Percentiles rank a stretch among this genome's conserved stretches.
Conservation (phyloP, 1,140 invertebrate species). For the Rhyzopertha dominica region DNA sequence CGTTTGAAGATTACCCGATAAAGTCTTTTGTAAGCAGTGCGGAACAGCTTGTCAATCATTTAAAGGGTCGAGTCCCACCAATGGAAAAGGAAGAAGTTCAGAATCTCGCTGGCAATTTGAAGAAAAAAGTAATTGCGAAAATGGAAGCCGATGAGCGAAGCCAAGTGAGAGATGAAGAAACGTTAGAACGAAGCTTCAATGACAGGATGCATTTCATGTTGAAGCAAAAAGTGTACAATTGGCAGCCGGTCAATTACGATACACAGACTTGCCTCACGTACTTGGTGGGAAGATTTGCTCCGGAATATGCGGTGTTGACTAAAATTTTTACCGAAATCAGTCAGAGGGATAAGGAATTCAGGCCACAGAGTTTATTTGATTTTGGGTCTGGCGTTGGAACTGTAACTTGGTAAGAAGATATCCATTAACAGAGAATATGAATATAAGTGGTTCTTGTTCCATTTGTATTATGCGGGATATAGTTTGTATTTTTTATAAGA, state of each 20-base stretch:
- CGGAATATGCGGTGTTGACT: conserved; percentile 69
- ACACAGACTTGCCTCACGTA: conserved; percentile 61
- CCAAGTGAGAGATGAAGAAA: conserved; percentile 35
- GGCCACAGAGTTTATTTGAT: conserved; percentile 74
- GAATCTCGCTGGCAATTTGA: conserved; percentile 40
- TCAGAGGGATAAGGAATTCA: conserved; percentile 58
- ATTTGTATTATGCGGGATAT: no score
- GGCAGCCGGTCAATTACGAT: conserved; percentile 68
- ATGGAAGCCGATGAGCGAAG: conserved; percentile 53
- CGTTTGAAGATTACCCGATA: conserved; percentile 49
- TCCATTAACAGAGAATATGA: no score
- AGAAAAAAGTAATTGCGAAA: conserved; percentile 50
- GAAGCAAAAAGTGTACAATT: conserved; percentile 59
- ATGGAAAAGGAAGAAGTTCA: conserved; percentile 53
- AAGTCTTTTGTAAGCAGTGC: conserved; percentile 51
- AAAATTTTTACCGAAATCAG: conserved; percentile 72
- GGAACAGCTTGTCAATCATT: conserved; percentile 53
- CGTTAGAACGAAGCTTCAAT: conserved; percentile 28
- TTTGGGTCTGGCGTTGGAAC: conserved; percentile 88
- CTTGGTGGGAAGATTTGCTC: conserved; percentile 59
- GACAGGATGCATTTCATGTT: conserved; percentile 47
- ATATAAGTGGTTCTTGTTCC: no score
- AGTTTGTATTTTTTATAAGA: no score
- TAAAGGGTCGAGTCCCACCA: conserved; percentile 57
- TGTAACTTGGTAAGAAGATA: conserved; percentile 63